A percentile compares a stretch with the other conserved stretches of the same genome.
These are phyloP conservation scores for Cladorhizidae sp. DNA, from an alignment of 37 sponge, comb jelly and placozoan species.

Conservation along the genomic window DNA sequence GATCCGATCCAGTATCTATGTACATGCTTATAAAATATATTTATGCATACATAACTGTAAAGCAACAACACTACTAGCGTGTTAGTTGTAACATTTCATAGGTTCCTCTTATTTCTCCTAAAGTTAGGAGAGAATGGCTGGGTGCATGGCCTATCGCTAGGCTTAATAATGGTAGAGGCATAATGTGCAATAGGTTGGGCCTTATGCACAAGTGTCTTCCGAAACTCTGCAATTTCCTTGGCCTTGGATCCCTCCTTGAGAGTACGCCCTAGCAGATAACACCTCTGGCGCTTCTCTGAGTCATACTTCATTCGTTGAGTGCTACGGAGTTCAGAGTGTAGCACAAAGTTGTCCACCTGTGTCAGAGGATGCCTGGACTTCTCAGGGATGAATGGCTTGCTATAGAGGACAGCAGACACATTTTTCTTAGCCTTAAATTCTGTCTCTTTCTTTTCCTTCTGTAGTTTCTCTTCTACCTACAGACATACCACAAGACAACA, in stretches of 20 bases:
- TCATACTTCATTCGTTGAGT: slow-evolving; percentile 64
- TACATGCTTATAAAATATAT: no score
- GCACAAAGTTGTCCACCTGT: slow-evolving; percentile 35
- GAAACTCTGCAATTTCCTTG: slow-evolving; percentile 31
- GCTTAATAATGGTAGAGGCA: no score
- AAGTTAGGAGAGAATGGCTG: slow-evolving; percentile 51
- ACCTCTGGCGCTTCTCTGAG: neutral
- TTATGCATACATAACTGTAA: no score
- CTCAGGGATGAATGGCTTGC: slow-evolving; percentile 56
- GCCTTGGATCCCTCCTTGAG: slow-evolving; percentile 53
- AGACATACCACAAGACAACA: neutral
- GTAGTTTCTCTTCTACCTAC: slow-evolving; percentile 38
- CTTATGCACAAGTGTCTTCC: slow-evolving; percentile 70
- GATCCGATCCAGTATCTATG: no score
- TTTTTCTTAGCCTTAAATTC: slow-evolving; percentile 61
- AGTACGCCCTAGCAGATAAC: slow-evolving; percentile 15
- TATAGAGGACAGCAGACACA: slow-evolving; percentile 32
- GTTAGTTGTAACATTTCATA: no score
- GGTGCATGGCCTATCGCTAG: slow-evolving; percentile 51
- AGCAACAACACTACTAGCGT: no score
- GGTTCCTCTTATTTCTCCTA: no score
- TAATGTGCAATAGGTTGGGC: slow-evolving; percentile 74
- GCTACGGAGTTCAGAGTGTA: slow-evolving; percentile 65
- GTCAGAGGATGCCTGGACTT: slow-evolving; percentile 38
- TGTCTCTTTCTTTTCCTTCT: slow-evolving; percentile 25